A percentile compares a stretch with the other conserved stretches of the same genome.
Conservation (phyloP, 1,140 invertebrate species). For the Gerris buenoi region DNA sequence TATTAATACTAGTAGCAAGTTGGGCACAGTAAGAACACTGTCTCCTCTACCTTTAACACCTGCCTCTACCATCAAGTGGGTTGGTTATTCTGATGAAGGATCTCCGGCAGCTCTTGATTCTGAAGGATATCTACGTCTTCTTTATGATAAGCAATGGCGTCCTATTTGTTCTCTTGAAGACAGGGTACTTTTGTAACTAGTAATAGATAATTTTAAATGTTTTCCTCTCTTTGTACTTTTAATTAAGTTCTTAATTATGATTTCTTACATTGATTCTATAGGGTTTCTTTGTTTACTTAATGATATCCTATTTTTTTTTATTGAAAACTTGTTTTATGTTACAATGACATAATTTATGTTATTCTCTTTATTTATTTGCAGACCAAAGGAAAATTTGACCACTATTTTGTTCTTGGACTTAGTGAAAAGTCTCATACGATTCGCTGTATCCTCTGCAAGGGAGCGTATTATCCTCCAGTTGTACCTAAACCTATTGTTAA, state of each 20-base stretch:
- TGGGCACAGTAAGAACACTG: not conserved
- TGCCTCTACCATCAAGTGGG: slow-evolving; percentile 54
- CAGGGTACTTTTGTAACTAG: slow-evolving; percentile 44
- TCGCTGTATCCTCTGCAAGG: slow-evolving; percentile 72
- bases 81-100: slow-evolving; percentile 66
- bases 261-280: slow-evolving; percentile 5
- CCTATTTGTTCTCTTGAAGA: slow-evolving; percentile 55
- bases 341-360: too few relatives aligned
- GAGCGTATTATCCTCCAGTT: slow-evolving; percentile 68
- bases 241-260: slow-evolving; percentile 10
- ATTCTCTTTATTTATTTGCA: too few relatives aligned
- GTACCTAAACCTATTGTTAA: slow-evolving; percentile 65
- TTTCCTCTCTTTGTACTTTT: not conserved
- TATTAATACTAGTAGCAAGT: slow-evolving; percentile 10
- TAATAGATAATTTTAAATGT: not conserved
- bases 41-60: slow-evolving; percentile 47
- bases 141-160: slow-evolving; percentile 52
- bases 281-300: not conserved
- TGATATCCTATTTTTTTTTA: slow-evolving; percentile 7
- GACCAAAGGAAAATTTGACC: slow-evolving; percentile 55
- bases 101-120: slow-evolving; percentile 52
- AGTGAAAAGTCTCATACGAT: slow-evolving; percentile 60
- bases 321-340: not conserved
- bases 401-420: slow-evolving; percentile 64
- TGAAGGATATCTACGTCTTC: slow-evolving; percentile 47